Percentiles rank a stretch among this genome's conserved stretches.
phyloP scores from a whole-genome alignment of 2,888 invertebrate genomes.

The Eudasyphora cyanicolor region DNA sequence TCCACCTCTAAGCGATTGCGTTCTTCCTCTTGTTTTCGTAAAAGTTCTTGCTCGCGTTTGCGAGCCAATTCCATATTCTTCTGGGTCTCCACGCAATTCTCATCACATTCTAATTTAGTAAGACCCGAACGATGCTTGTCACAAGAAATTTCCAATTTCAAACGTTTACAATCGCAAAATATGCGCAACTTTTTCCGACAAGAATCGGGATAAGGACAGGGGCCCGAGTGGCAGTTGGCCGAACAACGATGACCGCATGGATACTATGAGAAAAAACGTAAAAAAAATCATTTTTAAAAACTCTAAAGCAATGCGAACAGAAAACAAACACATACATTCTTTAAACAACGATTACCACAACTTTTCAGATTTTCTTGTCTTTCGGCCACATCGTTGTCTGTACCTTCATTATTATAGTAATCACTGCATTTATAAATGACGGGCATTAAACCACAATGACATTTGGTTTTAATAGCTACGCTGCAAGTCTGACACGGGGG shows the following conservation, averaged over 20 bases:
- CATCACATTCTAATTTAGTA: constrained; percentile 83
- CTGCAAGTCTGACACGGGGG: constrained; percentile 89
- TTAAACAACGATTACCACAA: constrained; percentile 93
- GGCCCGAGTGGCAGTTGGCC: constrained; percentile 87
- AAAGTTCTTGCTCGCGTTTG: constrained; percentile 82
- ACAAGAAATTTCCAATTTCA: constrained; percentile 88
- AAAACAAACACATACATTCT: constrained; percentile 82
- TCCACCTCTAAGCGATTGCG: constrained; percentile 87
- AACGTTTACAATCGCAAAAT: constrained; percentile 88
- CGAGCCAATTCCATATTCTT: constrained; percentile 81
- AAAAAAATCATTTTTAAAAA: not conserved
- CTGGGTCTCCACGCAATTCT: constrained; percentile 83
- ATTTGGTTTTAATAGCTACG: constrained; percentile 85
- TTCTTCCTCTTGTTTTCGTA: constrained; percentile 81
- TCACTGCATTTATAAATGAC: constrained; percentile 88
- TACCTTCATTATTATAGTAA: constrained; percentile 82
- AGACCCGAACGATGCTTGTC: constrained; percentile 81
- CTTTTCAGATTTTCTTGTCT: constrained; percentile 74
- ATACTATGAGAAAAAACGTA: constrained; percentile 81
- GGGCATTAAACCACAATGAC: constrained; percentile 91
- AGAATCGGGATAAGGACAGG: constrained; percentile 84
- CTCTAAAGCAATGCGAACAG: not conserved
- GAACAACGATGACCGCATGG: constrained; percentile 92
- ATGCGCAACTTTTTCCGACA: constrained; percentile 91
- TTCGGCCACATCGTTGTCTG: constrained; percentile 77